Evolutionary conservation across 2,888 invertebrate species (phyloP).

Genomic region (Diarsia rubi): DNA sequence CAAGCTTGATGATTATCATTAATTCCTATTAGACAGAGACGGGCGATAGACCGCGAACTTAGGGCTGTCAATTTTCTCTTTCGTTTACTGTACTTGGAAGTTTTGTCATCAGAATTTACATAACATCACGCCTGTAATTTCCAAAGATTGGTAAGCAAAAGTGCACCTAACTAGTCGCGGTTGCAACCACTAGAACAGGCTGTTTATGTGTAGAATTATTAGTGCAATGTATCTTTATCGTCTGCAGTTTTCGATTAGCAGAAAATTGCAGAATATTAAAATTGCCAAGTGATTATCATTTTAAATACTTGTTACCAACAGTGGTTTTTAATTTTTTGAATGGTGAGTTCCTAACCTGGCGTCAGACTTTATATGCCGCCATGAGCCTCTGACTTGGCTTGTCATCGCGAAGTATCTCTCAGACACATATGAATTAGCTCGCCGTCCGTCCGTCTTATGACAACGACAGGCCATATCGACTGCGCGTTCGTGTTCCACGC

Average conservation of each 20-base stretch:
- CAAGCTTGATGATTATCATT: constrained; percentile 85
- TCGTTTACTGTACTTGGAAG: background rate
- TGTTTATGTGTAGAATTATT: background rate
- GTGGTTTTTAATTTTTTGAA: background rate
- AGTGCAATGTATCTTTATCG: no score
- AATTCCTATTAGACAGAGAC: constrained; percentile 73
- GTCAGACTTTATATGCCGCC: no score
- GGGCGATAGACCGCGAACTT: constrained; percentile 55
- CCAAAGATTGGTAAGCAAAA: no score
- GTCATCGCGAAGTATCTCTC: no score
- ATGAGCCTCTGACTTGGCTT: no score
- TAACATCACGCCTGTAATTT: no score
- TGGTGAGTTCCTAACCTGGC: no score
- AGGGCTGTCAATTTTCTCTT: constrained; percentile 44
- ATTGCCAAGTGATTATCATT: background rate
- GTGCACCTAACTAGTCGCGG: no score
- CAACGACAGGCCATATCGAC: no score
- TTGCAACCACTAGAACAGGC: background rate
- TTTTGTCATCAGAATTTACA: background rate
- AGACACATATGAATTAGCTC: no score
- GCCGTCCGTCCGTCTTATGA: no score
- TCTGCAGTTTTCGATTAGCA: background rate
- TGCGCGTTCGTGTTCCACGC: no score
- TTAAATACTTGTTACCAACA: background rate
- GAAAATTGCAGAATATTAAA: background rate